Evolutionary conservation across 2,888 invertebrate species (phyloP).

Genomic region (Pilophorus perplexus): DNA sequence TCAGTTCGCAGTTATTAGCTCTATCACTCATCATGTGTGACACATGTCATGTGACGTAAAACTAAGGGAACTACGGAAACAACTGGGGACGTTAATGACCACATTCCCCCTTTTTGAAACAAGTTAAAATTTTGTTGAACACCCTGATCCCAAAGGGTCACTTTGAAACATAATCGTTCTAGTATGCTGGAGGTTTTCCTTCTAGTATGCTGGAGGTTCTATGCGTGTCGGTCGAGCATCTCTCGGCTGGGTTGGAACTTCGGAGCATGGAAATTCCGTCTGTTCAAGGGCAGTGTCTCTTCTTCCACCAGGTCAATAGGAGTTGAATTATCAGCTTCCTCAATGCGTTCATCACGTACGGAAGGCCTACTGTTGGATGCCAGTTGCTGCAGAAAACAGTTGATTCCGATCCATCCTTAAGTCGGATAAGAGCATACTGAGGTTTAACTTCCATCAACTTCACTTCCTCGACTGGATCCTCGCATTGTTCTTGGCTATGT

Average conservation of each 20-base stretch:
- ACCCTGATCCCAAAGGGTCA: too few species aligned
- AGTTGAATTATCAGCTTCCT: background rate
- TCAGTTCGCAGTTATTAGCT: too few species aligned
- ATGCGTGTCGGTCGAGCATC: background rate
- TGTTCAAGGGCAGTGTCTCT: background rate
- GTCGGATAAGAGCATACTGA: constrained; percentile 37
- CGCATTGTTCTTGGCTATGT: background rate
- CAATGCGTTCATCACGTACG: background rate
- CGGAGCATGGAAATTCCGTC: background rate
- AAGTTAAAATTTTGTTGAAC: too few species aligned
- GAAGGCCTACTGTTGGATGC: background rate
- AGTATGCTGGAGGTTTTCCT: background rate
- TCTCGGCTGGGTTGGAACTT: background rate
- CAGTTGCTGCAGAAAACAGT: background rate
- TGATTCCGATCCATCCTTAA: background rate
- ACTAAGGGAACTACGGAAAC: too few species aligned
- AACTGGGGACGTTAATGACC: too few species aligned
- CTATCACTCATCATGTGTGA: too few species aligned
- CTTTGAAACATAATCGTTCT: background rate
- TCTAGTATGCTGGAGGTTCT: background rate
- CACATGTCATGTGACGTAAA: too few species aligned
- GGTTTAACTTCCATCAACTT: constrained; percentile 45
- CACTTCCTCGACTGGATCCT: too few species aligned
- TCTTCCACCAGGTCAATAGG: background rate
- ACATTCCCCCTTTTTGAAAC: too few species aligned